Percentiles rank a stretch among this genome's conserved stretches.
Evolutionary conservation across 2,888 invertebrate species (phyloP).

Genomic region (Ellobium chinense): DNA sequence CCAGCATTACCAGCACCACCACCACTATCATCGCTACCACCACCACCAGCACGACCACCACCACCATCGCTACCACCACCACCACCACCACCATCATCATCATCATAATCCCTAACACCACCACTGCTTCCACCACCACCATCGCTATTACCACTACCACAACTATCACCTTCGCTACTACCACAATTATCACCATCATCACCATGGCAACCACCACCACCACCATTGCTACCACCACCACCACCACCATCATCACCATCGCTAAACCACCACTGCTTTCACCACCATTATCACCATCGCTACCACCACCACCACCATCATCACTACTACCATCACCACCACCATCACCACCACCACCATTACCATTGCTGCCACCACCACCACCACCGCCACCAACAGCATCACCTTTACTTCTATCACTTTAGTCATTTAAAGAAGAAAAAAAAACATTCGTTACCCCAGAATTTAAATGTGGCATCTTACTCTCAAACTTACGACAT

Average conservation of each 20-base stretch:
- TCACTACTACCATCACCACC: not conserved
- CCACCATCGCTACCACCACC: not conserved
- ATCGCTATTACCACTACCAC: too few relatives aligned
- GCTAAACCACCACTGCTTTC: too few relatives aligned
- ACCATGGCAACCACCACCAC: too few relatives aligned
- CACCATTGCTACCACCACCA: not conserved
- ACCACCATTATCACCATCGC: not conserved
- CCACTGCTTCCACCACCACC: too few relatives aligned
- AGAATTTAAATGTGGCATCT: too few relatives aligned
- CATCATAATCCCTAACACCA: too few relatives aligned
- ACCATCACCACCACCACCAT: not conserved
- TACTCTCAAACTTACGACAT: too few relatives aligned
- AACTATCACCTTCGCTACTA: too few relatives aligned
- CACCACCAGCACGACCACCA: not conserved
- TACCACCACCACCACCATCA: not conserved
- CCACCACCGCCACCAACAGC: too few relatives aligned
- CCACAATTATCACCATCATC: too few relatives aligned
- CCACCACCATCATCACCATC: not conserved
- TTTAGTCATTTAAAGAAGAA: not conserved
- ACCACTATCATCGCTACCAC: not conserved
- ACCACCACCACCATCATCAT: not conserved
- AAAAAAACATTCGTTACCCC: too few relatives aligned
- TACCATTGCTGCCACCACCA: not conserved
- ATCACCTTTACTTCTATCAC: not conserved
- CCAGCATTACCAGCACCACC: too few relatives aligned